These are phyloP conservation scores for Eubasilissa splendida DNA, from an alignment of 2,888 invertebrate species.

Conservation along the genomic window DNA sequence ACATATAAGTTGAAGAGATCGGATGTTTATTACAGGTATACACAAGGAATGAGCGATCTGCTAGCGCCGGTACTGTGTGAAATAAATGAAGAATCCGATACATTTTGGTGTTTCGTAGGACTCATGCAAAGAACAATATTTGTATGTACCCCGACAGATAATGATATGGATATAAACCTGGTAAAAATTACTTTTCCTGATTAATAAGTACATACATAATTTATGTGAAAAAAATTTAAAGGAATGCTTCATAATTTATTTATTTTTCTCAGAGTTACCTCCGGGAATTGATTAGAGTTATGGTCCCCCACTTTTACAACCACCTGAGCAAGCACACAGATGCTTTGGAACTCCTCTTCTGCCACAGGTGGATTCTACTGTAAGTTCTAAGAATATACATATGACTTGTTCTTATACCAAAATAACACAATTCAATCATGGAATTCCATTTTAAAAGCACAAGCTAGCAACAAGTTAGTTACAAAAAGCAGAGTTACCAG, in stretches of 20 bases:
- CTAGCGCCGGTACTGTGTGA: slow-evolving; percentile 94
- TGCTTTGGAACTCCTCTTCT: slow-evolving; percentile 91
- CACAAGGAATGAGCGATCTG: slow-evolving; percentile 98
- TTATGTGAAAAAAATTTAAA: background rate
- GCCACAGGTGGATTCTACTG: slow-evolving; percentile 95
- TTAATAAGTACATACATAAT: background rate
- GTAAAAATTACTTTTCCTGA: slow-evolving; percentile 64
- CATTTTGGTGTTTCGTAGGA: slow-evolving; percentile 98
- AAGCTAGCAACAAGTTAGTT: too few relatives aligned
- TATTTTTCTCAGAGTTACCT: slow-evolving; percentile 78
- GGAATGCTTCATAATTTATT: slow-evolving; percentile 7
- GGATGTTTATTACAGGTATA: slow-evolving; percentile 71
- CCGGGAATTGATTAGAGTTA: slow-evolving; percentile 88
- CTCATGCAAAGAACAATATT: slow-evolving; percentile 96
- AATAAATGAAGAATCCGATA: slow-evolving; percentile 94
- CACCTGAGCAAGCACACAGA: slow-evolving; percentile 89
- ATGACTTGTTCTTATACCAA: too few relatives aligned
- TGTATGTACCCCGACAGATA: slow-evolving; percentile 94
- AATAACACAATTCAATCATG: too few relatives aligned
- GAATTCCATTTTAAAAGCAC: too few relatives aligned
- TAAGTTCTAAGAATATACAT: slow-evolving; percentile 67
- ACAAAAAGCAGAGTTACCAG: too few relatives aligned
- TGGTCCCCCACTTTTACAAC: slow-evolving; percentile 92
- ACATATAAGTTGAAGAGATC: background rate
- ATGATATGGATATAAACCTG: slow-evolving; percentile 94